Conservation (phyloP, 2,113 vertebrate genomes). For the Equus quagga region DNA sequence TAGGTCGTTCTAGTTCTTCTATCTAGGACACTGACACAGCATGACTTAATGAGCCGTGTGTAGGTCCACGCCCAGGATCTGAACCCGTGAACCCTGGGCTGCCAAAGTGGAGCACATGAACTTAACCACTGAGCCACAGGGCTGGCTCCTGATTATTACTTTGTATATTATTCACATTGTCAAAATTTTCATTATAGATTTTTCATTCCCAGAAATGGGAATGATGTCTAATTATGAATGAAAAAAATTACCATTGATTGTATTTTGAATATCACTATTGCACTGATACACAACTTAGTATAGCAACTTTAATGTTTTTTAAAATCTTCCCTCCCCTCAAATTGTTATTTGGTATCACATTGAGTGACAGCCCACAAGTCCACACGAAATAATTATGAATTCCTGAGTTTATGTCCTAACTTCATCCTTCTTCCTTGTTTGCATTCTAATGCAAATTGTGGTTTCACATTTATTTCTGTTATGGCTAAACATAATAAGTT, state of each 20-base stretch:
- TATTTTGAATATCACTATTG: neutral
- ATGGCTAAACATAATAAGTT: neutral
- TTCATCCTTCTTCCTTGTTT: neutral
- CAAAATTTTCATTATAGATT: neutral
- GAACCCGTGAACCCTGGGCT: too few relatives aligned
- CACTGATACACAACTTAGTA: neutral
- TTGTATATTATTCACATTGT: neutral
- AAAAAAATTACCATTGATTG: neutral
- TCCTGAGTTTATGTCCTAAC: neutral
- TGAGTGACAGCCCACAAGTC: neutral
- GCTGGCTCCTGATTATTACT: neutral
- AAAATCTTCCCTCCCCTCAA: neutral
- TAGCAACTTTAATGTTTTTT: neutral
- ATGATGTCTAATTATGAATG: neutral
- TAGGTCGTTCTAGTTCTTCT: too few relatives aligned
- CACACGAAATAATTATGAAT: neutral
- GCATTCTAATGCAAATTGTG: neutral
- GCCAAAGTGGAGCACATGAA: too few relatives aligned
- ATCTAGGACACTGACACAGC: too few relatives aligned
- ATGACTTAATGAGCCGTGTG: too few relatives aligned
- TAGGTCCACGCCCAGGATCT: too few relatives aligned
- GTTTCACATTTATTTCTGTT: neutral
- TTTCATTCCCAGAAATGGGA: neutral
- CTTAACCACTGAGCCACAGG: too few relatives aligned
- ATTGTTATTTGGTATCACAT: neutral